Evolutionary conservation across 1,140 invertebrate species (phyloP).

Genomic region (Macrobrachium nipponense): DNA sequence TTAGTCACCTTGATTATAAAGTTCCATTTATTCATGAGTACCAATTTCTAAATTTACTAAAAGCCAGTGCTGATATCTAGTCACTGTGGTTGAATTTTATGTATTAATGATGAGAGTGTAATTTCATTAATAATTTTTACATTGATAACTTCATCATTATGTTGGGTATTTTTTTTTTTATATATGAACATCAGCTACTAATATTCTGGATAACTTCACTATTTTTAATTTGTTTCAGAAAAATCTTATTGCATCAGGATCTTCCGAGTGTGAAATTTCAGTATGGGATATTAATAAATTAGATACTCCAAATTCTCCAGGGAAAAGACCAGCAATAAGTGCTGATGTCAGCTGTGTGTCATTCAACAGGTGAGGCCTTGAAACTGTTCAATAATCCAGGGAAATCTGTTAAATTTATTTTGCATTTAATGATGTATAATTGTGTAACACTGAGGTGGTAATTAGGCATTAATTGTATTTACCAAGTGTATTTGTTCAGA

Average conservation of each 20-base stretch:
- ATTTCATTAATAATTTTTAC: slow-evolving; percentile 30
- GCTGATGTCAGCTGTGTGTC: slow-evolving; percentile 88
- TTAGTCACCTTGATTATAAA: slow-evolving; percentile 63
- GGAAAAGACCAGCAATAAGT: slow-evolving; percentile 83
- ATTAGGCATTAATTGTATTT: neutral
- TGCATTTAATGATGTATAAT: neutral
- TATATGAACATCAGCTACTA: neutral
- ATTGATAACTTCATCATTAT: slow-evolving; percentile 34
- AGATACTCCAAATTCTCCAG: slow-evolving; percentile 88
- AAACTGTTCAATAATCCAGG: neutral
- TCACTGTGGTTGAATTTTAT: too few species aligned
- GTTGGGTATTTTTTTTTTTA: slow-evolving; percentile 32
- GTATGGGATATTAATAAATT: slow-evolving; percentile 97
- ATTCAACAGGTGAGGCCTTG: slow-evolving; percentile 88
- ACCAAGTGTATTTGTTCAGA: too few species aligned
- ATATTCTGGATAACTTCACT: neutral
- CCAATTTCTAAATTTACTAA: too few species aligned
- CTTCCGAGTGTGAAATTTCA: slow-evolving; percentile 92
- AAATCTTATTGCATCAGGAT: slow-evolving; percentile 91
- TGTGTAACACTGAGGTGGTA: neutral
- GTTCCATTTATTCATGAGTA: neutral
- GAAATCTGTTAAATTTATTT: neutral
- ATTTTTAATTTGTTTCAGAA: slow-evolving; percentile 72
- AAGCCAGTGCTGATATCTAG: too few species aligned
- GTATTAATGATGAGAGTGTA: too few species aligned